phyloP scores from a whole-genome alignment of 2,888 invertebrate species.

The Caenorhabditis japonica region DNA sequence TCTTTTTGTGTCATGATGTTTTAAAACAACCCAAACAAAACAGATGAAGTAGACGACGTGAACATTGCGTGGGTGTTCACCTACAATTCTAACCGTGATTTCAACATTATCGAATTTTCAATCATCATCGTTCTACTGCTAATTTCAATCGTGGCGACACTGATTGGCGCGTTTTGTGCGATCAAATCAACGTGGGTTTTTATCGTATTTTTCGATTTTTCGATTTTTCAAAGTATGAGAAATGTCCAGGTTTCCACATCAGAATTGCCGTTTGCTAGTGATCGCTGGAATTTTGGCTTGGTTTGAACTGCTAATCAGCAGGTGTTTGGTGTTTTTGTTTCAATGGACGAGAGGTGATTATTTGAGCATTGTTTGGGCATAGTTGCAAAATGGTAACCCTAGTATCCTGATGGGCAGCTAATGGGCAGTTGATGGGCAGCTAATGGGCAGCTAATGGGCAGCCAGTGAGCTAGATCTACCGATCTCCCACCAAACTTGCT shows the following conservation, averaged over 20 bases:
- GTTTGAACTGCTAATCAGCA: conserved; percentile 33
- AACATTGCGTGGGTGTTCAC: conserved; percentile 38
- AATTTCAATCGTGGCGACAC: conserved; percentile 1
- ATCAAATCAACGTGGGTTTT: conserved; percentile 15
- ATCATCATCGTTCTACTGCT: conserved; percentile 13
- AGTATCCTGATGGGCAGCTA: too few relatives aligned
- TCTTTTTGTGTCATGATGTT: too few relatives aligned
- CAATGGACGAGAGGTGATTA: too few relatives aligned
- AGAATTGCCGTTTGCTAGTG: conserved; percentile 20
- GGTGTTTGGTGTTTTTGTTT: conserved; percentile 21
- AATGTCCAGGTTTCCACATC: conserved; percentile 26
- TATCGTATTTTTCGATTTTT: background rate
- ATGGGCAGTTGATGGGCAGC: too few relatives aligned
- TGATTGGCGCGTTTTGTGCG: conserved; percentile 20
- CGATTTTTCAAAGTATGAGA: too few relatives aligned
- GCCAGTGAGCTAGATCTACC: too few relatives aligned
- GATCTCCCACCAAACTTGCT: too few relatives aligned
- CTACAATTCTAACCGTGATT: conserved; percentile 26
- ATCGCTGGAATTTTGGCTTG: conserved; percentile 14
- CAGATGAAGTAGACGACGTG: conserved; percentile 21
- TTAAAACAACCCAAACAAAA: too few relatives aligned
- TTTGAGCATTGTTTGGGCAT: too few relatives aligned
- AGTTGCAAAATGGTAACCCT: too few relatives aligned
- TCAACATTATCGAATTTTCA: conserved; percentile 4
- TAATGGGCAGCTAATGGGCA: too few relatives aligned